Conservation (phyloP, 2,797 vertebrate species). For the Okamejei kenojei region DNA sequence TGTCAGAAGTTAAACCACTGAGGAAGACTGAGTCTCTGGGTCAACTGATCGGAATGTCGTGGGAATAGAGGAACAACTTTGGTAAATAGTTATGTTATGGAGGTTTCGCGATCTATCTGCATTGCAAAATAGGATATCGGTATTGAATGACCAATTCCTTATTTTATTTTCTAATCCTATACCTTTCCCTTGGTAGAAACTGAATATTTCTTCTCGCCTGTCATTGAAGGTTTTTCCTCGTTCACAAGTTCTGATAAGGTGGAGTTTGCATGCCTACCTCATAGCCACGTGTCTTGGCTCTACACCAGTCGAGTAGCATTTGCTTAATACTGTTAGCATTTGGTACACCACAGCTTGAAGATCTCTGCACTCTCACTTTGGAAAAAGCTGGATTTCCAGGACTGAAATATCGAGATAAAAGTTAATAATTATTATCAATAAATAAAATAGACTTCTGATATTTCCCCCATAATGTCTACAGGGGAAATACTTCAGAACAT, state of each 20-base stretch:
- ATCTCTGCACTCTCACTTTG: slow-evolving; percentile 74
- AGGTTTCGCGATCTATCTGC: background rate
- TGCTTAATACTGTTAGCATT: slow-evolving; percentile 96
- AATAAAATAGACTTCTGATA: background rate
- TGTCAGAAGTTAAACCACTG: background rate
- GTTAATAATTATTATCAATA: background rate
- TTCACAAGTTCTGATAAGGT: background rate
- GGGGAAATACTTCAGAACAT: background rate
- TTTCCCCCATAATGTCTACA: background rate
- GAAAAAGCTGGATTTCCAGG: slow-evolving; percentile 58
- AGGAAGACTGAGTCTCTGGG: background rate
- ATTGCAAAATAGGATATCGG: background rate
- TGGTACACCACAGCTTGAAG: slow-evolving; percentile 84
- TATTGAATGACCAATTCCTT: background rate
- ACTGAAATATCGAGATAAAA: slow-evolving; percentile 47
- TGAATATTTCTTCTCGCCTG: background rate
- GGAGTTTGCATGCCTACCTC: slow-evolving; percentile 62
- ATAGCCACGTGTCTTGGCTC: slow-evolving; percentile 87
- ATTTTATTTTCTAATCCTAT: background rate
- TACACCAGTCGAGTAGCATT: slow-evolving; percentile 97
- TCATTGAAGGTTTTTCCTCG: background rate
- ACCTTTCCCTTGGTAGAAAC: background rate
- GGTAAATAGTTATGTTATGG: background rate
- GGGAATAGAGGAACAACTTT: background rate
- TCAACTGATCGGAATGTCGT: background rate